These are phyloP conservation scores for Trichogramma dendrolimi DNA, from an alignment of 2,888 invertebrate genomes.

Conservation along the genomic window DNA sequence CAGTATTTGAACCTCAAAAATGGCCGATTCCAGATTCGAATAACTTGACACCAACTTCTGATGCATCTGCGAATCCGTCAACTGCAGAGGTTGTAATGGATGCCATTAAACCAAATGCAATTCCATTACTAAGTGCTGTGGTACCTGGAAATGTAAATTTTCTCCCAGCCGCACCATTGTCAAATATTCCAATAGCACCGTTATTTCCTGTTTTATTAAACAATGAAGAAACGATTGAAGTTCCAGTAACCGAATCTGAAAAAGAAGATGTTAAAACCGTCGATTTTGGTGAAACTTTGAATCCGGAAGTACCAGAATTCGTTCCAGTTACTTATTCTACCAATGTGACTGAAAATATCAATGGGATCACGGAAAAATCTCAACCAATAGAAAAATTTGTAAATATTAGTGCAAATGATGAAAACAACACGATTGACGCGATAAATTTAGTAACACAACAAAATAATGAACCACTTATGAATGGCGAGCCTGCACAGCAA, in stretches of 20 bases:
- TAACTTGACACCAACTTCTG: background rate
- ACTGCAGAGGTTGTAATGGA: no score
- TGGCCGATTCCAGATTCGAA: slow-evolving; percentile 79
- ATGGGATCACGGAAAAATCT: slow-evolving; percentile 15
- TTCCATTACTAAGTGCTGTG: no score
- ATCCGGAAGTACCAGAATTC: slow-evolving; percentile 85
- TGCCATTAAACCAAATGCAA: no score
- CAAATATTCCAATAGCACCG: slow-evolving; percentile 70
- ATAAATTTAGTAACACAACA: background rate
- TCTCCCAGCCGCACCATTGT: slow-evolving; percentile 60
- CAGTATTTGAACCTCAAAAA: slow-evolving; percentile 73
- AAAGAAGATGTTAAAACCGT: no score
- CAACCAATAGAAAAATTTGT: background rate
- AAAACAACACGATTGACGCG: no score
- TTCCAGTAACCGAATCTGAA: background rate
- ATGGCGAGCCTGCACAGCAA: slow-evolving; percentile 35
- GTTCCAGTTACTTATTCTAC: slow-evolving; percentile 58
- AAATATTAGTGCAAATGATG: no score
- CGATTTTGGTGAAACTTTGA: slow-evolving; percentile 59
- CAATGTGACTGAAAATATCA: slow-evolving; percentile 23
- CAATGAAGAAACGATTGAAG: slow-evolving; percentile 34
- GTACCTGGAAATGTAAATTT: background rate
- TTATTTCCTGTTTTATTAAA: slow-evolving; percentile 61
- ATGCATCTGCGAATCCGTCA: no score
- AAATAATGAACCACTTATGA: slow-evolving; percentile 12